These are phyloP conservation scores for Lamellibrachia columna DNA, from an alignment of 2,888 invertebrate genomes.

Conservation along the genomic window DNA sequence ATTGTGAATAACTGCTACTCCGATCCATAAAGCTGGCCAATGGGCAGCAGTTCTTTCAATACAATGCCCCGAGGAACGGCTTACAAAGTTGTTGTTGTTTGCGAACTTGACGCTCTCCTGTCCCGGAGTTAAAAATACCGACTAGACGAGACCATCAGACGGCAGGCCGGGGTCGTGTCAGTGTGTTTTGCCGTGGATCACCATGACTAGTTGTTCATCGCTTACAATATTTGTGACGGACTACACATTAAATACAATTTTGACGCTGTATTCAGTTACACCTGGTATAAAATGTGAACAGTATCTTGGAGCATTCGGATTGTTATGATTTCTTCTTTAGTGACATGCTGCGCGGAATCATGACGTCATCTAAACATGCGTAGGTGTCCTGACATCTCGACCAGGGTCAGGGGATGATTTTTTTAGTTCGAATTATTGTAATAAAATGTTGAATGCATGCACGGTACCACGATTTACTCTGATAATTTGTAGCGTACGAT, in stretches of 20 bases:
- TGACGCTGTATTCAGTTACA: not conserved
- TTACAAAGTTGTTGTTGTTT: not conserved
- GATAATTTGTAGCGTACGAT: not conserved
- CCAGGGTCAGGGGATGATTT: not conserved
- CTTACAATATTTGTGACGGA: not conserved
- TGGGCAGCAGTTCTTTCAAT: not conserved
- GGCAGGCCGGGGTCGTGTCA: not conserved
- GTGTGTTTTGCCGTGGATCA: not conserved
- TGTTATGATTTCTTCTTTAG: not conserved
- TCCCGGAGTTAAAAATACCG: not conserved
- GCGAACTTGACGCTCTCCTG: not conserved
- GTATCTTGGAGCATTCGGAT: not conserved
- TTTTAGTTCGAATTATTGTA: not conserved
- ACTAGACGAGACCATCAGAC: not conserved
- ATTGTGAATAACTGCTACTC: constrained; percentile 48
- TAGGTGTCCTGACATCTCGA: not conserved
- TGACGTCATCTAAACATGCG: constrained; percentile 12
- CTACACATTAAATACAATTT: not conserved
- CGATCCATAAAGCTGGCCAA: constrained; percentile 1
- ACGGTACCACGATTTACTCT: not conserved
- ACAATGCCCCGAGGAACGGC: not conserved
- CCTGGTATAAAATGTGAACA: not conserved
- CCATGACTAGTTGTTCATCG: not conserved
- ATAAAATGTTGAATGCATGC: not conserved
- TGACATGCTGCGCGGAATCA: not conserved